Evolutionary conservation across 2,797 vertebrate genomes (phyloP).

Genomic region (Anas bahamensis): DNA sequence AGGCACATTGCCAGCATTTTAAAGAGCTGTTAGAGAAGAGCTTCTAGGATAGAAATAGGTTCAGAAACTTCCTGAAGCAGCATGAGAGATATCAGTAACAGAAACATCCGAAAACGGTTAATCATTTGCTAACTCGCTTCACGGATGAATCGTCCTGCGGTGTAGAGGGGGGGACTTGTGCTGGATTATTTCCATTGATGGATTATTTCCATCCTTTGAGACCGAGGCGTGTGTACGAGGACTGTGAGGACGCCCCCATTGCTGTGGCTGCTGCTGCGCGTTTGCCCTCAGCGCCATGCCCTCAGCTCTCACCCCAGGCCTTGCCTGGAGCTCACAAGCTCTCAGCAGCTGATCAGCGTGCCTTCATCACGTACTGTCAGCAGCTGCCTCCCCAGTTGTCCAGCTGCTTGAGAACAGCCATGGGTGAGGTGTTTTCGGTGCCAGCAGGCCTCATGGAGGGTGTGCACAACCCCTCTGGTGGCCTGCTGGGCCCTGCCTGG

Average conservation of each 20-base stretch:
- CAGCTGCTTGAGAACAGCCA: not conserved
- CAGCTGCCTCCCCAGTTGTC: not conserved
- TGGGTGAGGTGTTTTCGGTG: not conserved
- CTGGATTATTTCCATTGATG: not conserved
- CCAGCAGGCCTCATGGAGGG: fast-evolving
- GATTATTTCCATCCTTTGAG: not conserved
- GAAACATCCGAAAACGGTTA: not conserved
- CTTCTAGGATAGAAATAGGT: not conserved
- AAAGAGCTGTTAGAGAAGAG: not conserved
- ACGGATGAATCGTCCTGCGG: not conserved
- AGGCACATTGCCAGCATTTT: not conserved
- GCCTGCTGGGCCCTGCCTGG: not conserved
- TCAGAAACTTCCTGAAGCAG: not conserved
- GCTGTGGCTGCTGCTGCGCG: too few relatives aligned
- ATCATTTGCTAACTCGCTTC: not conserved
- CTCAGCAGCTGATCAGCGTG: not conserved
- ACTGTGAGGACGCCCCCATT: too few relatives aligned
- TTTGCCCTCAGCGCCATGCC: too few relatives aligned
- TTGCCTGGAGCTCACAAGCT: not conserved
- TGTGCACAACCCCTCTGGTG: not conserved
- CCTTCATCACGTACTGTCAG: not conserved
- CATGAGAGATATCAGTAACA: not conserved
- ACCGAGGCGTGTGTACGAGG: not conserved
- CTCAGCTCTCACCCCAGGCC: not conserved
- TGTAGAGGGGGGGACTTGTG: not conserved